Evolutionary conservation across 1,140 invertebrate genomes (phyloP), one percentile per base, ranked within the genome.

Genomic region (Ptiloglossa arizonensis): DNA sequence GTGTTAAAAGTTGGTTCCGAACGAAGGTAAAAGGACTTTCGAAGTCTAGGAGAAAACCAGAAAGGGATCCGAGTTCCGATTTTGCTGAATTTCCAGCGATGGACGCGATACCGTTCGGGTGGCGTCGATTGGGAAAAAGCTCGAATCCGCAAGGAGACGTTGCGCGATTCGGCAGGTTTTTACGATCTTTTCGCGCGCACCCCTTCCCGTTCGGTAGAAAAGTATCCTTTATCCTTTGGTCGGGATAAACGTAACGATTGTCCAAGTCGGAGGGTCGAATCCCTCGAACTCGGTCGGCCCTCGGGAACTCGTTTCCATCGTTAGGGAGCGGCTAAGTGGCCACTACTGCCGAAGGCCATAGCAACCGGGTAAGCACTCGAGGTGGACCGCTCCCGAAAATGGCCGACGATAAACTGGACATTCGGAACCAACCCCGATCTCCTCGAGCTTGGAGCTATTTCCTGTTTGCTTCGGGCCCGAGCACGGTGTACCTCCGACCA

Each of bases 361-460:
- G 41, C 50, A 52, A 44, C 67, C 46, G 50, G 48, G 79, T 56
- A 41, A 41, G 41, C 41, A 70, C 59, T 79, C 41, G 69, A 62
- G 27, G 74, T 54, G 67, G 75, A 82, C 63, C 41, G 79, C 70
- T 86, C 69, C 70, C 71, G 81, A 89, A 87, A 91, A 90, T 91
- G 83, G 86, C 83, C 79, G 82, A 73, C 88, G 83, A 91, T 91
- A 89, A 87, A 90, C 83, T 78, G 83, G 83, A 88, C 86, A 89
- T 81, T 83, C 60, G 79, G 63, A 63, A 75, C 68, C 68, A 44
- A 41, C 62, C 60, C 66, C 77, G 81, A 79, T 75, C 76, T 60
- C 60, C 46, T 35, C 60, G 79, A 90, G 87, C 83, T 78, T 85
- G 63, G 67, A 87, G 87, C 89, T 87, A 91, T 92, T 93, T 92